Conservation (phyloP, 2,888 invertebrate genomes). For the Microlaimidae sp. region DNA sequence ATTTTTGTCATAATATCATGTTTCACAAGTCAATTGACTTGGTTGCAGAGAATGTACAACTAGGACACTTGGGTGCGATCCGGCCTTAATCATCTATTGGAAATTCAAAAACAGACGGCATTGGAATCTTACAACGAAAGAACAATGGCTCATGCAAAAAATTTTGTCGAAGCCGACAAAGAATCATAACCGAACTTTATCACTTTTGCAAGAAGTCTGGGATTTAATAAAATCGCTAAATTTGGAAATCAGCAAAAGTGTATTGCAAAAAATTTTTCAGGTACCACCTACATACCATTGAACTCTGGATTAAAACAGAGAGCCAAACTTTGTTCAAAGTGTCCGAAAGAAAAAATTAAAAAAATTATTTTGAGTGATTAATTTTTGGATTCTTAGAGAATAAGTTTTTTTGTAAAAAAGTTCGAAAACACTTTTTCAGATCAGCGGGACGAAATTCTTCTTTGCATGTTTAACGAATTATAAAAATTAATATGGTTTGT, state of each 20-base stretch:
- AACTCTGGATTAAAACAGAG: no score
- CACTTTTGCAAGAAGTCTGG: conserved; percentile 44
- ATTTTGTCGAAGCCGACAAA: conserved; percentile 44
- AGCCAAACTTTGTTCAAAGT: no score
- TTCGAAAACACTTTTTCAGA: background rate
- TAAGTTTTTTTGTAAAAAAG: no score
- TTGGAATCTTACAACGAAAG: conserved; percentile 30
- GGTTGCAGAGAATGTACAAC: conserved; percentile 18
- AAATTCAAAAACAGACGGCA: conserved; percentile 20
- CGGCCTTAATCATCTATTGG: conserved; percentile 21
- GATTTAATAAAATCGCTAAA: conserved; percentile 44
- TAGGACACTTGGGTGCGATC: conserved; percentile 19
- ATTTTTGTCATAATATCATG: conserved; percentile 29
- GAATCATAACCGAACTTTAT: conserved; percentile 43
- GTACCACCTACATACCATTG: no score
- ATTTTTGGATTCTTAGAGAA: no score
- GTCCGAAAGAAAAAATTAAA: no score
- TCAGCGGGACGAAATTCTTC: background rate
- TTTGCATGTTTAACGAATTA: no score
- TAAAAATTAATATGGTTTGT: no score
- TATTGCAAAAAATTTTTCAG: conserved; percentile 43
- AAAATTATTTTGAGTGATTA: no score
- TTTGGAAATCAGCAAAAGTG: conserved; percentile 42
- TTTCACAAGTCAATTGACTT: conserved; percentile 34
- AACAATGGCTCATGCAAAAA: conserved; percentile 40